Evolutionary conservation across 2,888 invertebrate species (phyloP).

Genomic region (Clanis bilineata): DNA sequence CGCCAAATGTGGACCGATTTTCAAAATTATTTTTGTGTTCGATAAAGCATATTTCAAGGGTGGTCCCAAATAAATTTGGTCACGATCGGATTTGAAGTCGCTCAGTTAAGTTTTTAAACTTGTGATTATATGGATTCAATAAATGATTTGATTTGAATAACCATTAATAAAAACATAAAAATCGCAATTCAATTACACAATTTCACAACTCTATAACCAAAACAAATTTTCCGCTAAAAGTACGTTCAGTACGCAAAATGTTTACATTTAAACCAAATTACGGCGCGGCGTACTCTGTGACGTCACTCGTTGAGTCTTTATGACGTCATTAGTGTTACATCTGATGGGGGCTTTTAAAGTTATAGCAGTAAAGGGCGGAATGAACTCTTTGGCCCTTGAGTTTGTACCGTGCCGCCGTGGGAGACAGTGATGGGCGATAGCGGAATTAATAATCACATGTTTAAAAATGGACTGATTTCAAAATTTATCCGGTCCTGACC

Average conservation of each 20-base stretch:
- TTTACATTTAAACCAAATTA: conserved; percentile 60
- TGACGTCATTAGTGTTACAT: conserved; percentile 50
- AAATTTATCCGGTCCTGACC: too few species aligned
- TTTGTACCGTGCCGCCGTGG: conserved; percentile 23
- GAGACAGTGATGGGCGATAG: conserved; percentile 29
- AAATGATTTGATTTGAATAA: too few species aligned
- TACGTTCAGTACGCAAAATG: conserved; percentile 36
- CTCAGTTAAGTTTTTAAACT: too few species aligned
- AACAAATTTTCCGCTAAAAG: background rate
- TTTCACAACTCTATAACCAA: background rate
- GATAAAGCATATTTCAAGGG: too few species aligned
- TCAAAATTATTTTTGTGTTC: too few species aligned
- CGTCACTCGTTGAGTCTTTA: conserved; percentile 46
- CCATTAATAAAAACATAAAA: too few species aligned
- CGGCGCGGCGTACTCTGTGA: conserved; percentile 38
- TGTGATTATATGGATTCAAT: too few species aligned
- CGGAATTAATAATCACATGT: conserved; percentile 26
- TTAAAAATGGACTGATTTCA: too few species aligned
- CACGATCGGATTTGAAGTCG: too few species aligned
- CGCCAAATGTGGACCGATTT: too few species aligned
- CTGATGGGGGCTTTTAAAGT: conserved; percentile 47
- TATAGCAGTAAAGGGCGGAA: conserved; percentile 51
- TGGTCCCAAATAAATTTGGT: too few species aligned
- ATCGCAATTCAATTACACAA: background rate
- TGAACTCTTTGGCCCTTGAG: conserved; percentile 48